These are phyloP conservation scores for Taphrorychus bicolor DNA, from an alignment of 2,888 invertebrate genomes.

Conservation along the genomic window DNA sequence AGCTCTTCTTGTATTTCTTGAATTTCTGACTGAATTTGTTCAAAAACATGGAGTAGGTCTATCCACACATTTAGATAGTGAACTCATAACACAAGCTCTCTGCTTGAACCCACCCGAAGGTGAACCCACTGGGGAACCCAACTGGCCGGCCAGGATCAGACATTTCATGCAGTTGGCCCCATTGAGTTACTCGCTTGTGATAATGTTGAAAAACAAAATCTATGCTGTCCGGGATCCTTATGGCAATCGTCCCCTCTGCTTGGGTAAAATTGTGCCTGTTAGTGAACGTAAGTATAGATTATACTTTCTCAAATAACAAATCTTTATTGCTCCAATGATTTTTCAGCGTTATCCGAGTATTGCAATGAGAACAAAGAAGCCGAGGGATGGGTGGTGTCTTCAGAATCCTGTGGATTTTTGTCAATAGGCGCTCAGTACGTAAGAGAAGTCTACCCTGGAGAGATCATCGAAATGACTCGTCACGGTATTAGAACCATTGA, in stretches of 20 bases:
- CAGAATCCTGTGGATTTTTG: constrained; percentile 96
- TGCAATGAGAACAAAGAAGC: constrained; percentile 67
- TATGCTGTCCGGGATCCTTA: constrained; percentile 96
- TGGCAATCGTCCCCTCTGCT: constrained; percentile 94
- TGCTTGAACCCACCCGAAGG: constrained; percentile 91
- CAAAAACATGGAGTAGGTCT: constrained; percentile 91
- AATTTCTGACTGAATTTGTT: constrained; percentile 76
- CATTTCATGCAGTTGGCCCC: constrained; percentile 93
- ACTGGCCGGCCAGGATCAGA: constrained; percentile 92
- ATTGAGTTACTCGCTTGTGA: constrained; percentile 93
- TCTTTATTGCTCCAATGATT: too few relatives aligned
- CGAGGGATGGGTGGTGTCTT: constrained; percentile 96
- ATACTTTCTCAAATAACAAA: not conserved
- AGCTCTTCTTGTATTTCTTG: constrained; percentile 19
- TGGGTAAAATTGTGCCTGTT: constrained; percentile 87
- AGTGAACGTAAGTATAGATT: constrained; percentile 61
- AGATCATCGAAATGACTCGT: constrained; percentile 91
- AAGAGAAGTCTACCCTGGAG: constrained; percentile 94
- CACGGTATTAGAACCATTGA: constrained; percentile 87
- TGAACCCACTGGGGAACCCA: constrained; percentile 78
- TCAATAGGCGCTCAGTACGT: constrained; percentile 93
- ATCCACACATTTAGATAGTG: constrained; percentile 96
- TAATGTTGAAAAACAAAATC: constrained; percentile 92
- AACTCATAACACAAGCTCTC: constrained; percentile 94
- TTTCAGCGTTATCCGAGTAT: constrained; percentile 58